These are phyloP conservation scores for Probosciger aterrimus DNA, from an alignment of 2,113 vertebrate genomes.

Conservation along the genomic window DNA sequence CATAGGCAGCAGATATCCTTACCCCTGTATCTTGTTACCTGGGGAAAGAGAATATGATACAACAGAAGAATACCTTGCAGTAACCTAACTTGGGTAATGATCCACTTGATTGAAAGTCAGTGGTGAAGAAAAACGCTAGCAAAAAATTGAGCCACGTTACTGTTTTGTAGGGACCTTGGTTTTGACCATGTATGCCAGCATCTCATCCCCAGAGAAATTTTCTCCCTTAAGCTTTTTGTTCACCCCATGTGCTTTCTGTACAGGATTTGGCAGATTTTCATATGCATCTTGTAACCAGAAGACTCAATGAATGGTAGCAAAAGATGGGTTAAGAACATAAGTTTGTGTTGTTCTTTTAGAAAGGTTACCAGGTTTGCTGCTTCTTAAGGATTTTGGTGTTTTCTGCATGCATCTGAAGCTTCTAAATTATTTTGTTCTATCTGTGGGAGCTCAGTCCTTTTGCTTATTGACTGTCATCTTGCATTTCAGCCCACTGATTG, in stretches of 20 bases:
- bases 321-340: background rate
- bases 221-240: background rate
- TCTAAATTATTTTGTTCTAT: slow-evolving; percentile 61
- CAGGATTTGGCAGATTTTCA: background rate
- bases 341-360: background rate
- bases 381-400: slow-evolving; percentile 20
- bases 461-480: slow-evolving; percentile 86
- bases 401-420: background rate
- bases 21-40: slow-evolving; percentile 8
- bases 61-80: background rate
- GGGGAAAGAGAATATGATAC: background rate
- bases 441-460: slow-evolving; percentile 73
- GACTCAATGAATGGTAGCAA: background rate
- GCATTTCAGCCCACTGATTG: slow-evolving; percentile 86
- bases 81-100: background rate
- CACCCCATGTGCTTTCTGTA: background rate
- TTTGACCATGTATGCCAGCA: background rate
- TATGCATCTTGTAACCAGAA: background rate
- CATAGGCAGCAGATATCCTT: background rate
- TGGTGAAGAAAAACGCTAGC: background rate
- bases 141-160: background rate
- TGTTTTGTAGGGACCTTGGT: background rate
- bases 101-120: background rate
- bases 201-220: background rate
- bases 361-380: background rate